Base-by-base conservation (phyloP, 2,797 vertebrate genomes). In the Alcedo atthis region DNA sequence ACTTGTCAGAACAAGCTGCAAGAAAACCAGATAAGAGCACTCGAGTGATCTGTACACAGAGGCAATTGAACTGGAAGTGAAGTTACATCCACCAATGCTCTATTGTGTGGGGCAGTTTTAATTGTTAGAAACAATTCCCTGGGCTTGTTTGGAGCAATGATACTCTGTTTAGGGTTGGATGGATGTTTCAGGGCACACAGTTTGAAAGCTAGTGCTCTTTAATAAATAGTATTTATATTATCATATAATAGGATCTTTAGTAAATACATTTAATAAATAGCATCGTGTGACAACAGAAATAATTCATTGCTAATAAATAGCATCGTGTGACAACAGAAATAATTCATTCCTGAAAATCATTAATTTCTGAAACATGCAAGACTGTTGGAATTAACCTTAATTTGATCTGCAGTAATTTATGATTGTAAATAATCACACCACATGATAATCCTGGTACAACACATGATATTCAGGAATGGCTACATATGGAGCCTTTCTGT, bases 21-120 rank as follows among this genome's bases (percentile, higher is more conserved):
- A 79, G 87, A 90, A 89, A 92, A 85, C 64, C 76, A 93, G 89
- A 91, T 85, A 95, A 95, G 90, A 95, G 81, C 80, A 93, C 92
- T 94, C 89, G 88, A 93, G 81, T 57, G 86, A 93, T 95, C 84
- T 89, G 78, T 20, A 82, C 78, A 80, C 74, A 73, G 63, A 77
- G 73, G 81, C 88, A 95, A 90, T 15, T 92, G 93, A 94, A 94
- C 62, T 94, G 85, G 75, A 95, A 92, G 73, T 93, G 91, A 94
- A 85, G 90, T 83, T 94, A 84, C 85, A n/a, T 63, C 77, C 49
- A 86, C 1, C 5, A 87, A 81, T 62, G 85, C 87, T 81, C 91
- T 67, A 70, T 32, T 76, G 55, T 58, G 59, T 40, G 55, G 90
- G 87, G 46, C 69, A 92, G 91, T n/a, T 94, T 91, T 95, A 87